These are phyloP conservation scores for Isaurus tuberculatus DNA, from an alignment of 92 coral and sea anemone genomes.

Conservation along the genomic window DNA sequence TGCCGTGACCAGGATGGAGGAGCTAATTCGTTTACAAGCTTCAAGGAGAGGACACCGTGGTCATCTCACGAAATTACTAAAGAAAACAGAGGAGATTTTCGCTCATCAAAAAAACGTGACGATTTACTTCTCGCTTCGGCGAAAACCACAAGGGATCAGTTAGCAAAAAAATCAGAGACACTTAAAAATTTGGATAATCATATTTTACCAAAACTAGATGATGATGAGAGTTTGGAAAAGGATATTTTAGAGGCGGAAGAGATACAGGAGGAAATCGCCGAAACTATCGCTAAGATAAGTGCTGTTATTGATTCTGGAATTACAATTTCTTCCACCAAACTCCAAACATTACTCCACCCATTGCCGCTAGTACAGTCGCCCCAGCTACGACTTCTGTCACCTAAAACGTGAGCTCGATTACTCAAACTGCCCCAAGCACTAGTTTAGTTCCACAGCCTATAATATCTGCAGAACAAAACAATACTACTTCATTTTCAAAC, in stretches of 20 bases:
- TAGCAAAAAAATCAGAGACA: constrained; percentile 1
- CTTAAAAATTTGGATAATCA: constrained; percentile 5
- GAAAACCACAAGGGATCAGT: constrained; percentile 1
- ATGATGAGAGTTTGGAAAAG: constrained; percentile 2
- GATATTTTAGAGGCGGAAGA: constrained; percentile 9
- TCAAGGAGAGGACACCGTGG: constrained; percentile 27
- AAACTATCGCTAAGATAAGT: constrained; percentile 22
- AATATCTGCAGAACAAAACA: too few relatives aligned
- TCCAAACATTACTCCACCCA: too few relatives aligned
- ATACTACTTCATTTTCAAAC: too few relatives aligned
- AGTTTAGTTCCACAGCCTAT: too few relatives aligned
- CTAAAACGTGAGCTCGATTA: too few relatives aligned
- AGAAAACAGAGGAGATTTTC: constrained; percentile 28
- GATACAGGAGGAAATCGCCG: constrained; percentile 40
- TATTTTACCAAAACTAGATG: constrained; percentile 20
- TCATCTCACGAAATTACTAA: constrained; percentile 31
- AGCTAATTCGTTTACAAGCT: too few relatives aligned
- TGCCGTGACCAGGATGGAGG: too few relatives aligned
- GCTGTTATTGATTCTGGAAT: not conserved
- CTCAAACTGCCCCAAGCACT: too few relatives aligned
- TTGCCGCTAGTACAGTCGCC: too few relatives aligned
- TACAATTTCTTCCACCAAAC: too few relatives aligned
- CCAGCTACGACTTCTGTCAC: too few relatives aligned
- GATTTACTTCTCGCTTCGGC: constrained; percentile 27
- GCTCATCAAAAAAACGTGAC: not conserved